Base-by-base conservation (phyloP, 2,888 invertebrate genomes). In the Tachystola acroxantha region DNA sequence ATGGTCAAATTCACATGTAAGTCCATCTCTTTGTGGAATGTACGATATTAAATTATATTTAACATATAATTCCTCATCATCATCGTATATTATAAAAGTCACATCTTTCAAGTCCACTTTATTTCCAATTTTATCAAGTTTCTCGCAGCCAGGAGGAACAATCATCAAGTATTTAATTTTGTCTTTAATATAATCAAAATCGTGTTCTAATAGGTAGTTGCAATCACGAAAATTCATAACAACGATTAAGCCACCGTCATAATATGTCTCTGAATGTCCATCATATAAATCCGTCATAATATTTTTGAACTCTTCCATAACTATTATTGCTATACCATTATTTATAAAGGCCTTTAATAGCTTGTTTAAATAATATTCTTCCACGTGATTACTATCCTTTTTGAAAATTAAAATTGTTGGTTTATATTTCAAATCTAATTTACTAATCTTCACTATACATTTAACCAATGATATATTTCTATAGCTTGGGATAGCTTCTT, bases 11-110 rank as follows among this genome's bases (percentile, higher is more conserved):
- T 50, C 20, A 42, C 81, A 81, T 0, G 59, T 65, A 2, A 38
- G 33, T 32, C 35, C 42, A 33, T 78, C 53, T 1, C 72, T 53
- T 45, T 52, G 42, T 2, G 71, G 67, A 13, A 67, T 46, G 16
- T 58, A 59, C 9, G 64, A 64, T 1, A 50, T 30, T 1, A 78
- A 10, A 10, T 33, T 25, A 14, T 10, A 40, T n/a, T 42, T 43
- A 13, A 55, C 39, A 11, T 36, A 30, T 12, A 40, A 16, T 1
- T 37, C 11, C 36, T 57, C 43, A 31, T 43, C 50, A 7, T 37
- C 11, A 37, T 57, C 43, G 29, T 43, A 50, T 6, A 62, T 25
- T 1, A 76, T 43, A 42, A 72, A 65, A 4, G 65, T 65, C 0
- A 68, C 49, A 24, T 70, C 64, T 38, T 50, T 45, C 34, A 49